Evolutionary conservation across 2,113 vertebrate species (phyloP).

Genomic region (Piprites chloris): DNA sequence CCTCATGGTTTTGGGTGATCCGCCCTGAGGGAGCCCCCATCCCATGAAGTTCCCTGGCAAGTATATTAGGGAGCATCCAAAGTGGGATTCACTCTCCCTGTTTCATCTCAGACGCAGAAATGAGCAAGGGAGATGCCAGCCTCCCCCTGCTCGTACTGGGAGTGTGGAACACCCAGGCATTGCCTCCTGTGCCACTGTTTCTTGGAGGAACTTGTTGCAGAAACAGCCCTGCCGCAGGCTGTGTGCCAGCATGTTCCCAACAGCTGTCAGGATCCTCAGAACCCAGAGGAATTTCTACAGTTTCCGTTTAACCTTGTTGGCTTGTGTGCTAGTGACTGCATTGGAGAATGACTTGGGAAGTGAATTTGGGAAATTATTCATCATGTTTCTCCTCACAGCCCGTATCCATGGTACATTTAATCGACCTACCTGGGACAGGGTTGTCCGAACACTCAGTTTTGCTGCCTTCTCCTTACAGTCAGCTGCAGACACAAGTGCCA

Average conservation of each 20-base stretch:
- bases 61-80: not conserved
- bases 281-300: not conserved
- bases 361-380: not conserved
- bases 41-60: not conserved
- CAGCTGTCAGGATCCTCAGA: not conserved
- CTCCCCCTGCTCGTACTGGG: not conserved
- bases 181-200: not conserved
- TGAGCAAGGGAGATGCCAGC: not conserved
- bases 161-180: not conserved
- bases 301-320: fast-evolving
- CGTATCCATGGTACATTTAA: not conserved
- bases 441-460: not conserved
- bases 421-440: not conserved
- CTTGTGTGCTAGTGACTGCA: fast-evolving
- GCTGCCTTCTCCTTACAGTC: constrained; percentile 30
- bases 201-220: not conserved
- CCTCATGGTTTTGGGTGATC: not conserved
- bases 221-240: not conserved
- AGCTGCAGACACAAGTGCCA: constrained; percentile 74
- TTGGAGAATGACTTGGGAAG: not conserved
- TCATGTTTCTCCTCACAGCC: not conserved
- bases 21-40: not conserved
- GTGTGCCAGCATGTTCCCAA: not conserved
- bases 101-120: not conserved
- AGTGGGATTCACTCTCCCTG: not conserved